Base-by-base conservation (phyloP, 2,113 vertebrate genomes). In the Propithecus coquereli region DNA sequence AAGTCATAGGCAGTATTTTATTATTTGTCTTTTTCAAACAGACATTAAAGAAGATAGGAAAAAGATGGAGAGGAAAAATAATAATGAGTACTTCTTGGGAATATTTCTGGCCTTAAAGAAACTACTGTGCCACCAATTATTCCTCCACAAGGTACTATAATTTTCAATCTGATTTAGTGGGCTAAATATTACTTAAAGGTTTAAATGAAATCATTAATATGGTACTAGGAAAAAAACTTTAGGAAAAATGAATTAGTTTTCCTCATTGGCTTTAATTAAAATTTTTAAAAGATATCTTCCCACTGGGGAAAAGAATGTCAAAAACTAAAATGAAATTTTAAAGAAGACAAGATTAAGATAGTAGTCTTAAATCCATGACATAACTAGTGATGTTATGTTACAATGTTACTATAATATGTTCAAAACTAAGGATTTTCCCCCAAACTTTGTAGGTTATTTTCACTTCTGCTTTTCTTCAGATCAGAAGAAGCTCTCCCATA, bases 261-360 rank as follows among this genome's bases (percentile, higher is more conserved):
- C 37, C 40, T 94, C 52, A 81, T 1, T 90, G 71, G 25, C 17
- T 90, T 94, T 63, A 87, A 43, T 85, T 47, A 66, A 68, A 96
- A 70, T 77, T 73, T 76, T 94, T 80, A 76, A 93, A 94, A 96
- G 59, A 59, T 77, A 30, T 86, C 45, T 89, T 95, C 6, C 59
- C 18, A 88, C 14, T 63, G 11, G 43, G 20, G 4, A 34, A 86
- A 74, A 91, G 87, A n/a, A 82, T 81, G 82, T 8, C 17, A 8
- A 65, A 93, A 68, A 85, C 50, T 81, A 77, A 95, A 92, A 79
- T 91, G 63, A 94, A 95, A 81, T 54, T 91, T 88, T 95, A 96
- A 87, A 94, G 68, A 90, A 73, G 27, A 84, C 47, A 61, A 95
- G 32, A 91, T 54, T 77, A 93, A 81, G 57, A 84, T 17, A 84